Evolutionary conservation across 2,113 vertebrate genomes (phyloP), one percentile per base, ranked within the genome.

Genomic region (Phoenicopterus ruber): DNA sequence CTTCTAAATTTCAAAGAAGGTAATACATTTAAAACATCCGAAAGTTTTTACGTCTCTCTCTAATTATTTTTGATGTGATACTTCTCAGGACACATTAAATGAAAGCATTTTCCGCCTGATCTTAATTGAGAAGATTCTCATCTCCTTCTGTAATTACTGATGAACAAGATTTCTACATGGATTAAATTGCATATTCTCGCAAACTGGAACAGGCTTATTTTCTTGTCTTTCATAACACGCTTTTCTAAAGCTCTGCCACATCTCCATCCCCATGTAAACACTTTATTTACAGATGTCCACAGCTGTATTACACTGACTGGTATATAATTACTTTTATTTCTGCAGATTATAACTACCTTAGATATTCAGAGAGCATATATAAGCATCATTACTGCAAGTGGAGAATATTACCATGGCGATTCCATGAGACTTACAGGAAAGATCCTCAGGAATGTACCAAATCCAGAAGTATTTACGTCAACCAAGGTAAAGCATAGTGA

Each of bases 121-220:
- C 87, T 96, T 96, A 96, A 95, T 88, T 94, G 95, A 91, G 86
- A 78, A 83, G 78, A 47, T 62, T 94, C 81, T 93, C 85, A 88
- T 88, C 86, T 95, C 55, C 49, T 81, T 42, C 93, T 93, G 66
- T 96, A 97, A 96, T 97, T 97, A 93, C 91, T 78, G 91, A 95
- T 91, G 82, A 90, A 90, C 78, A 88, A 88, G 94, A 93, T 94
- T 96, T 85, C 84, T 80, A 19, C 66, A 52, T 40, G 84, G 67
- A 91, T 82, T 90, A 80, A 97, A 87, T 72, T 90, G 70, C 29
- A 67, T 59, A 77, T 85, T 73, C 84, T 88, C 55, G 59, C 34
- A 50, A 88, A 87, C 21, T 77, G 78, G 63, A 96, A 85, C 62
- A 74, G 66, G 18, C 50, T 40, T 80, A 28, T 95, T 82, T 91